Base-by-base conservation (phyloP, 2,888 invertebrate genomes). In the Heliconius ismenius region DNA sequence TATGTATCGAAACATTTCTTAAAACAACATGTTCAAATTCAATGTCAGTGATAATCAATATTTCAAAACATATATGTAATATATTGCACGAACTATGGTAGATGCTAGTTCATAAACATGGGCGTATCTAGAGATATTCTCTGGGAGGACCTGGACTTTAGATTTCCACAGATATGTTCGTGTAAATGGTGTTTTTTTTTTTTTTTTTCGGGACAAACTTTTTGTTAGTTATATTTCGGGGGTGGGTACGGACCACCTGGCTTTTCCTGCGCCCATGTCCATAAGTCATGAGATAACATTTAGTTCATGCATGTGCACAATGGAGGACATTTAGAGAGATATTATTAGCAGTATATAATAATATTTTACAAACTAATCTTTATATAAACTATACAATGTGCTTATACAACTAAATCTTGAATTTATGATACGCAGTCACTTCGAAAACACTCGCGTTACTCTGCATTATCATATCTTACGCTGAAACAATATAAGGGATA, bases 391-490 rank as follows among this genome's bases (percentile, higher is more conserved):
- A n/a, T 54, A n/a, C 13, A 54, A 65, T 65, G 65, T 54, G 13
- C 49, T 70, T 70, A 32, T 54, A 32, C 69, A 58, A 54, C 28
- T 70, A 58, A 28, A 54, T 32, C 32, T 21, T 32, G 24, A 73
- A 24, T 32, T 65, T 36, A 65, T 63, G 49, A 36, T 43, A 63
- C 13, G 24, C 43, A 70, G 43, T 36, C 49, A 18, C 54, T 69
- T 32, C n/a, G 10, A 13, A 54, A 76, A 63, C 49, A 62, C 26
- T 18, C 65, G 49, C 21, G 63, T 89, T 91, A 94, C 83, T 95
- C 94, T 26, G 94, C 92, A 84, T 94, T 87, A 83, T 95, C 94
- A 82, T 95, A 95, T 78, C 94, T 92, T 65, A 94, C 92, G 85
- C 94, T 95, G 94, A 81, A 92, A 93, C 82, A 83, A 84, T 83